Base-by-base conservation (phyloP, 2,113 vertebrate species). In the Murina feae region DNA sequence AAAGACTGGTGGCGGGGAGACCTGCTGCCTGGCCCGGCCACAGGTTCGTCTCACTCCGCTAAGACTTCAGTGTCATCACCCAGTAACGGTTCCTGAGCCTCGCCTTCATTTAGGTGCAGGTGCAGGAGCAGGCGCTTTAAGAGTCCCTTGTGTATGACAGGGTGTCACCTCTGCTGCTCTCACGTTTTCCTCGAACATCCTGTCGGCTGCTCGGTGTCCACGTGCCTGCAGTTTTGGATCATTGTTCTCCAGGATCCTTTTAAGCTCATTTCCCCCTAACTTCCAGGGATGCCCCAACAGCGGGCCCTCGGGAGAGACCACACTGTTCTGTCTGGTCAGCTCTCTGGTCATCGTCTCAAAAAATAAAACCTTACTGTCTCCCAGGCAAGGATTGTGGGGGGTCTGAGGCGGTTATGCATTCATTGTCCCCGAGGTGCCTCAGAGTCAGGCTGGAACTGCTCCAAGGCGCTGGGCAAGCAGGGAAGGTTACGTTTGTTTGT, bases 381-480 rank as follows among this genome's bases (percentile, higher is more conserved):
- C 65, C 47, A 58, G 85, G 80, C 69, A 55, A 71, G 96, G 86
- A 84, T 55, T 76, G 71, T 63, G 55, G 75, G 63, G 76, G 86
- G 89, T 76, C 6, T 35, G 60, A 85, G 82, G 91, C 0, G 6
- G 86, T 60, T 82, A 42, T 72, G 78, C 95, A 81, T 90, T 66
- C 71, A 92, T 96, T 78, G 80, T 85, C 93, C 65, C 8, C 2
- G 60, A 94, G 93, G 84, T 66, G 91, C 82, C 72, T 92, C 30
- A 72, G 60, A 92, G 91, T 92, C 91, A 92, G 75, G 4, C 6
- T 93, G 93, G 96, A 58, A 39, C 69, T 6, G 7, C 28, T 80
- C 96, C 89, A 88, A 81, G 55, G 35, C 4, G 2, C 88, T 23
- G 44, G 55, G 88, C 58, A 20, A 39, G 23, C n/a, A 65, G 79